Percentiles rank a stretch among this genome's conserved stretches.
phyloP scores from a whole-genome alignment of 2,797 vertebrate species.

The Protonibea diacanthus region DNA sequence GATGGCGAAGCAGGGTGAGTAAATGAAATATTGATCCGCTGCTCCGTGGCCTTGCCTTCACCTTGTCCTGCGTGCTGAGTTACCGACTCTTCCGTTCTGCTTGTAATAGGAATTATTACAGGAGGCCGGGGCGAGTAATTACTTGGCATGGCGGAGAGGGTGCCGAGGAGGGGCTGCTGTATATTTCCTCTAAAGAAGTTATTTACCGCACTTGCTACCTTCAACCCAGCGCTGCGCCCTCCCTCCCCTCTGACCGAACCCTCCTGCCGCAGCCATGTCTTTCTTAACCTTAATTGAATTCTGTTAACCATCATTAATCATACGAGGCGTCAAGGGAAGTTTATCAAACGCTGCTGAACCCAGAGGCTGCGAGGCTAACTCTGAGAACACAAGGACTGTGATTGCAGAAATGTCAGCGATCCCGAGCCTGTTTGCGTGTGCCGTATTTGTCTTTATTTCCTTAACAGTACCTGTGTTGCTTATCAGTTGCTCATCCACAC shows the following conservation, averaged over 20 bases:
- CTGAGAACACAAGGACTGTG: slow-evolving; percentile 53
- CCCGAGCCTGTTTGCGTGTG: slow-evolving; percentile 7
- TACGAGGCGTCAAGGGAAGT: slow-evolving; percentile 90
- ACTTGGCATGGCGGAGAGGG: slow-evolving; percentile 91
- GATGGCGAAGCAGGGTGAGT: slow-evolving; percentile 93
- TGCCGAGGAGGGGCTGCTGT: slow-evolving; percentile 85
- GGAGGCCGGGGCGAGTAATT: slow-evolving; percentile 98
- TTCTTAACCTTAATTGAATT: slow-evolving; percentile 95
- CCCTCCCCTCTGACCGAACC: slow-evolving; percentile 69
- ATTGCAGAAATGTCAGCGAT: slow-evolving; percentile 43
- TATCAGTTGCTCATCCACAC: not conserved
- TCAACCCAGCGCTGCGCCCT: slow-evolving; percentile 66
- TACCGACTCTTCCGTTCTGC: slow-evolving; percentile 99
- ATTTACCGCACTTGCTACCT: slow-evolving; percentile 90
- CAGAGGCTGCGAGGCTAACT: slow-evolving; percentile 57
- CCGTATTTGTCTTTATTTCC: slow-evolving; percentile 16
- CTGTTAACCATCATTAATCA: slow-evolving; percentile 96
- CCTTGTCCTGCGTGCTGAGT: slow-evolving; percentile 98
- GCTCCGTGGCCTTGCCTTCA: slow-evolving; percentile 99
- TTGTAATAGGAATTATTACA: slow-evolving; percentile 99
- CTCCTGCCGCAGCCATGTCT: slow-evolving; percentile 88
- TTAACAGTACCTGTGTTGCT: not conserved
- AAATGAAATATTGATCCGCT: slow-evolving; percentile 99
- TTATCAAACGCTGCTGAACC: slow-evolving; percentile 88
- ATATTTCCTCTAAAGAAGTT: slow-evolving; percentile 96